A percentile compares a stretch with the other conserved stretches of the same genome.
These are phyloP conservation scores for Megalurothrips usitatus DNA, from an alignment of 2,888 invertebrate genomes.

Conservation along the genomic window DNA sequence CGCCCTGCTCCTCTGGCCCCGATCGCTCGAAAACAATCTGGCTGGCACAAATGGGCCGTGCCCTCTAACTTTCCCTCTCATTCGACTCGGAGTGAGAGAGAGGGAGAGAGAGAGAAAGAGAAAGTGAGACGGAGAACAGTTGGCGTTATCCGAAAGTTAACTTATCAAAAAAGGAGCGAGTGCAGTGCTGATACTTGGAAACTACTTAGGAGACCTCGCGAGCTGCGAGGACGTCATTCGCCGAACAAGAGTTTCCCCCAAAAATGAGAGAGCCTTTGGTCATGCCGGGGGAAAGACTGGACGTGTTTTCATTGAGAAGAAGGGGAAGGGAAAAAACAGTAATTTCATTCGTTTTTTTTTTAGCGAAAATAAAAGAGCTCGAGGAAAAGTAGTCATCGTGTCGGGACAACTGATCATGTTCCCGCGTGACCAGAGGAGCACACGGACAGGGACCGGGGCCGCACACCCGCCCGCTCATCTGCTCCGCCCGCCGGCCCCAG, in stretches of 20 bases:
- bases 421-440: too few species aligned
- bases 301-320: too few species aligned
- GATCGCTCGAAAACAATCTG: constrained; percentile 13
- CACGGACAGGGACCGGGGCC: too few species aligned
- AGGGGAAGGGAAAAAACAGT: too few species aligned
- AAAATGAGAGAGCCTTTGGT: background rate
- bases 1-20: background rate
- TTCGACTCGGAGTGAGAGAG: background rate
- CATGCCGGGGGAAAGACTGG: too few species aligned
- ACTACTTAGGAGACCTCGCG: background rate
- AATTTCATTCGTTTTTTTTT: too few species aligned
- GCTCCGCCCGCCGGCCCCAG: too few species aligned
- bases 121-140: background rate
- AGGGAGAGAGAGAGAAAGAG: too few species aligned
- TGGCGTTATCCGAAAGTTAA: constrained; percentile 21
- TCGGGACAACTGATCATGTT: too few species aligned
- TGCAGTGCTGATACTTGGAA: background rate
- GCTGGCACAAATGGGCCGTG: background rate
- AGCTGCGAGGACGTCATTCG: background rate
- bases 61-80: constrained; percentile 13
- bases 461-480: too few species aligned
- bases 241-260: background rate
- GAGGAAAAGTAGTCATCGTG: too few species aligned
- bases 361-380: too few species aligned
- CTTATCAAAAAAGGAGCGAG: constrained; percentile 8